Evolutionary conservation across 2,113 vertebrate genomes (phyloP).

Genomic region (Neoarius graeffei): DNA sequence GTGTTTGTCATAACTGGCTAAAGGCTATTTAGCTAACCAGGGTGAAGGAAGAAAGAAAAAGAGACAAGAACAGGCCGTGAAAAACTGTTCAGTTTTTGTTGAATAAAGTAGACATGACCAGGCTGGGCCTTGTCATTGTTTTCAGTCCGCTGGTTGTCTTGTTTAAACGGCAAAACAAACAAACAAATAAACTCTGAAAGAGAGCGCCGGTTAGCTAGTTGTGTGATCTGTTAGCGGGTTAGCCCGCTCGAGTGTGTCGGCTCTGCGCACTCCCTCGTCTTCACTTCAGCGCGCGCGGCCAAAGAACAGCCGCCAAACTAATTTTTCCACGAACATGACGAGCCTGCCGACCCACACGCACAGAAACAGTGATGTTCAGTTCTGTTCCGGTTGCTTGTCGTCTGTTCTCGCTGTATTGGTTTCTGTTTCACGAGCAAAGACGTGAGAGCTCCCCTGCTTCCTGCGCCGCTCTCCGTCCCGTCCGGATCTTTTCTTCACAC

Average conservation of each 20-base stretch:
- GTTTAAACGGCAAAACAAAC: slow-evolving; percentile 4
- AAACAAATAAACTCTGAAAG: not conserved
- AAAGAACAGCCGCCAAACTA: slow-evolving; percentile 32
- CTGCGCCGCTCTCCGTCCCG: slow-evolving; percentile 58
- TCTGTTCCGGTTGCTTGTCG: not conserved
- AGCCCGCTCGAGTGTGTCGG: not conserved
- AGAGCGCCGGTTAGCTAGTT: not conserved
- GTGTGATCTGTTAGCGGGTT: not conserved
- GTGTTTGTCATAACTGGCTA: slow-evolving; percentile 37
- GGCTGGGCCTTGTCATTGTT: slow-evolving; percentile 13
- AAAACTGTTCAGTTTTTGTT: not conserved
- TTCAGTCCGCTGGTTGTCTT: not conserved
- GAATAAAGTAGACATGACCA: slow-evolving; percentile 28
- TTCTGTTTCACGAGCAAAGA: slow-evolving; percentile 31
- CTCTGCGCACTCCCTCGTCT: slow-evolving; percentile 31
- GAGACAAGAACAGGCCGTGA: slow-evolving; percentile 28
- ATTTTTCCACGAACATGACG: not conserved
- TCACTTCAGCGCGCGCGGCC: not conserved
- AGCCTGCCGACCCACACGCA: not conserved
- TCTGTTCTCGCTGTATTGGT: not conserved
- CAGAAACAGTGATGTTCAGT: not conserved
- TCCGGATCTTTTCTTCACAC: slow-evolving; percentile 48
- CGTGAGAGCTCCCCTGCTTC: slow-evolving; percentile 40
- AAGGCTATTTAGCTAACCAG: slow-evolving; percentile 21
- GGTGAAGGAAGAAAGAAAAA: not conserved